Base-by-base conservation (phyloP, 92 coral and sea anemone species). In the Heliopora coerulea region DNA sequence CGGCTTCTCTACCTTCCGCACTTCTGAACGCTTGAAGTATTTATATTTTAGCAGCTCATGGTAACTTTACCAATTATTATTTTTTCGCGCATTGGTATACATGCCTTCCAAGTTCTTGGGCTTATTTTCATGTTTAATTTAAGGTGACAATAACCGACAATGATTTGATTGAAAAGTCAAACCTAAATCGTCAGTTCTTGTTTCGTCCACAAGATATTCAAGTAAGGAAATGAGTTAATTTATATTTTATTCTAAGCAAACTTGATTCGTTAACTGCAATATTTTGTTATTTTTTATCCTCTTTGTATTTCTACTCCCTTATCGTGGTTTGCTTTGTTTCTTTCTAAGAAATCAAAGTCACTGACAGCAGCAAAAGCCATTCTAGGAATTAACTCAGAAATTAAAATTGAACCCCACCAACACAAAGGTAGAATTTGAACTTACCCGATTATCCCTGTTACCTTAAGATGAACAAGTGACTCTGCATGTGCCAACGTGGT, bases 181-280 rank as follows among this genome's bases (percentile, higher is more conserved):
- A 93, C 83, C 84, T 93, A 20, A 93, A 93, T 83, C 80, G 98
- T 32, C 98, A 93, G 86, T 93, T 93, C 68, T 66, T 93, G 33
- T 89, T 93, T 72, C 90, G 96, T 42, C 88, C 91, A 11, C 86
- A 82, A 17, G 93, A 93, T 68, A 93, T 92, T 6, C 97, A 89
- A 91, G 96, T 92, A 85, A 68, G 79, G 12, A 19, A 12, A n/a
- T 20, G 13, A 26, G 62, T 67, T 34, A 18, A 74, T 74, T 15
- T 18, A 6, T 46, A 46, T 46, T 46, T n/a, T 15, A 46, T 46
- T 37, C 42, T 12, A 12, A 4, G 42, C 42, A 37, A 37, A n/a
- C n/a, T n/a, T n/a, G n/a, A n/a, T n/a, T n/a, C n/a, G n/a, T n/a
- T n/a, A n/a, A n/a, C n/a, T n/a, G n/a, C n/a, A n/a, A 7, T 52